Percentiles rank a stretch among this genome's conserved stretches.
phyloP scores from a whole-genome alignment of 2,888 invertebrate genomes.

The Stramonita haemastoma region DNA sequence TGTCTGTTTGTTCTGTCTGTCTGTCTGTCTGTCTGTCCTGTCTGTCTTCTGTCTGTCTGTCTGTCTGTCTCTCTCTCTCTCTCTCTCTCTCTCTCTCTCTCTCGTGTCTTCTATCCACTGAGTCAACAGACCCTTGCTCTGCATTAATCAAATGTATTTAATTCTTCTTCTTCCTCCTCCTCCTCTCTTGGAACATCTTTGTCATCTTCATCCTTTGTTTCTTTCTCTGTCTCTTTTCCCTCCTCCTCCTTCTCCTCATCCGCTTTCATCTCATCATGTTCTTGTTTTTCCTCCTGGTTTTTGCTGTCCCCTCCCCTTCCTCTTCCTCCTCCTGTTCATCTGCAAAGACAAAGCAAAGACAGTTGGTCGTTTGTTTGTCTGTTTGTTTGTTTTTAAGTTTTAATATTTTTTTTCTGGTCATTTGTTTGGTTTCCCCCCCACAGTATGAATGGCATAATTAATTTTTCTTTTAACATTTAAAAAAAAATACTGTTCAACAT shows the following conservation, averaged over 20 bases:
- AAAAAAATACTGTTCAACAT: no score
- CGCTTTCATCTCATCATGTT: background rate
- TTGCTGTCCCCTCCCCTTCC: background rate
- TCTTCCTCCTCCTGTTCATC: background rate
- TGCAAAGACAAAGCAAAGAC: background rate
- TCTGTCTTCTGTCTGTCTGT: background rate
- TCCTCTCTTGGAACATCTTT: background rate
- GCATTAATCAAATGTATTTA: constrained; percentile 9
- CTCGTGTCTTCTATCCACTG: background rate
- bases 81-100: background rate
- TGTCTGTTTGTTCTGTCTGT: no score
- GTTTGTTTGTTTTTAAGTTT: no score
- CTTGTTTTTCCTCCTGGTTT: background rate
- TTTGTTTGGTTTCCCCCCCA: no score
- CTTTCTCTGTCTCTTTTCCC: no score
- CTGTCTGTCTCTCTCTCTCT: background rate
- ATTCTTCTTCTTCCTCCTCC: constrained; percentile 18
- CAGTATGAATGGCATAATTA: no score
- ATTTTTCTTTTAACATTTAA: no score
- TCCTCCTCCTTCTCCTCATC: no score
- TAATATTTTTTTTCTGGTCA: no score
- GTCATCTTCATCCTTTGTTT: no score
- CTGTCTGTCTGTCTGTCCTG: no score
- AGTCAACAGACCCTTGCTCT: background rate
- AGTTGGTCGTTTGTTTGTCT: no score